Conservation (phyloP, 2,113 vertebrate genomes). For the Nesospiza acunhae region DNA sequence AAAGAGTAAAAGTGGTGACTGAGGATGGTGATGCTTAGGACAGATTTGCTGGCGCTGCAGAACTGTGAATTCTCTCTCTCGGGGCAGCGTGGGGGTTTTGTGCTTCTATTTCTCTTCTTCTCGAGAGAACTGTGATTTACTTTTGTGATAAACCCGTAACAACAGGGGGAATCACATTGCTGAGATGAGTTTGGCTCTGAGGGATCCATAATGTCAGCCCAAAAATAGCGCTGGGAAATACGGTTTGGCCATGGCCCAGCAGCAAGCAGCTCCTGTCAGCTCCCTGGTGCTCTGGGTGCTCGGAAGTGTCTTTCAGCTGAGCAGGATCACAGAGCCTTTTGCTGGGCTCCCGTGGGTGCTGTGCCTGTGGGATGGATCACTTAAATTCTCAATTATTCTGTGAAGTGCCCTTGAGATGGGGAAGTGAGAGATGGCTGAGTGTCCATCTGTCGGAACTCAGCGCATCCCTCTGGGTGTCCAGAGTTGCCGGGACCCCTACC, state of each 20-base stretch:
- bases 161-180: constrained; percentile 17
- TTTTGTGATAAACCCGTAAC: background rate
- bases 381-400: background rate
- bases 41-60: background rate
- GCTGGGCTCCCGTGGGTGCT: background rate
- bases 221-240: background rate
- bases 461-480: too few relatives aligned
- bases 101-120: background rate
- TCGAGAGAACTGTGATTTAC: constrained; percentile 38
- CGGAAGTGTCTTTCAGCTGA: background rate
- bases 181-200: constrained; percentile 47
- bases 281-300: background rate
- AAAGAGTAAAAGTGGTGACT: background rate
- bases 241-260: background rate
- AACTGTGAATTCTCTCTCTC: background rate
- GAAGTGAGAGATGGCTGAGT: background rate
- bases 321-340: background rate
- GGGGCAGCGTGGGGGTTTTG: background rate
- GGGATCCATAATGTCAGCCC: constrained; percentile 27
- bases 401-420: rapidly evolving
- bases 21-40: background rate
- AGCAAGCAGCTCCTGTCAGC: constrained; percentile 10
- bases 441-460: background rate
- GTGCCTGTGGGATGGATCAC: background rate
- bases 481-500: too few relatives aligned